These are phyloP conservation scores for Papilio demoleus DNA, from an alignment of 2,888 invertebrate genomes.

Conservation along the genomic window DNA sequence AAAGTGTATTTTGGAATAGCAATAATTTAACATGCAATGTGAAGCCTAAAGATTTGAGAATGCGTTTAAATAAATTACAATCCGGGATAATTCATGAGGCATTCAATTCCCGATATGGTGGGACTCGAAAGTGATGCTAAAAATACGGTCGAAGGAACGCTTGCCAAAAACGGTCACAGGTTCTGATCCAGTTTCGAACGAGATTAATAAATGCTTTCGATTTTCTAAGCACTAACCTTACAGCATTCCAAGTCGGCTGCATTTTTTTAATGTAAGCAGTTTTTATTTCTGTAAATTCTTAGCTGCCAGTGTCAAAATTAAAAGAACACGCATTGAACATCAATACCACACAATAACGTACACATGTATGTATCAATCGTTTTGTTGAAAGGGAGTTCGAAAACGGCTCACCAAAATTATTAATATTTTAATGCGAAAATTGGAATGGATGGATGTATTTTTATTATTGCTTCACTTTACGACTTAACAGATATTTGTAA, in stretches of 20 bases:
- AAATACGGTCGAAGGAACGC: constrained; percentile 57
- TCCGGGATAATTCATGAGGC: constrained; percentile 78
- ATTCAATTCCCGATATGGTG: constrained; percentile 76
- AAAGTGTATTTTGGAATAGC: constrained; percentile 6
- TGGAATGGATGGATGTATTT: no score
- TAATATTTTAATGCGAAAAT: no score
- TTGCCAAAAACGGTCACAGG: constrained; percentile 64
- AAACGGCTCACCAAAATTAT: no score
- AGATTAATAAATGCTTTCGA: constrained; percentile 40
- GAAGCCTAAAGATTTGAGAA: constrained; percentile 36
- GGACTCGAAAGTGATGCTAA: constrained; percentile 75
- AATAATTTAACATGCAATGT: constrained; percentile 7
- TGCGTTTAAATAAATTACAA: constrained; percentile 54
- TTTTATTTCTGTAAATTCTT: neutral
- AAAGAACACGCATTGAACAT: no score
- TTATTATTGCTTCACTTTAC: no score
- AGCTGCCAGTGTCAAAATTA: no score
- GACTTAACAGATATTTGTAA: no score
- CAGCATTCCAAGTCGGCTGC: neutral
- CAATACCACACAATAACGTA: no score
- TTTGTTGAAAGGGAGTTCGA: no score
- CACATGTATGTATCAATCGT: no score
- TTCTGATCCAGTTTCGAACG: constrained; percentile 71
- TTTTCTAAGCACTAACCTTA: constrained; percentile 3
- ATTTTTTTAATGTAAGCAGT: neutral